A percentile compares a stretch with the other conserved stretches of the same genome.
These are phyloP conservation scores for Tupaia chinensis DNA, from an alignment of 2,113 vertebrate species.

Conservation along the genomic window DNA sequence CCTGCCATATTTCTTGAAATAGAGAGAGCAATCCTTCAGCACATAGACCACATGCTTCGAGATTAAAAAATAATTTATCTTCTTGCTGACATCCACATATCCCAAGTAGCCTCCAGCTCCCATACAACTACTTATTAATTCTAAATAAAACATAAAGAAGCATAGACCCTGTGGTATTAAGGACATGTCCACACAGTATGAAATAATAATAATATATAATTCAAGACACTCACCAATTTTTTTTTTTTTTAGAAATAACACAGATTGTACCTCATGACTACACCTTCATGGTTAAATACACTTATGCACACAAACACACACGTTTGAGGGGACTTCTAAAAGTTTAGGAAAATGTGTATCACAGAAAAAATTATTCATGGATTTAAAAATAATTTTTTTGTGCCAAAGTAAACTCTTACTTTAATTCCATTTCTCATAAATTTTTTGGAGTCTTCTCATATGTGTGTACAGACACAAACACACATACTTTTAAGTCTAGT, in stretches of 20 bases:
- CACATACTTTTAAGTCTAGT: not conserved
- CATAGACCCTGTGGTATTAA: not conserved
- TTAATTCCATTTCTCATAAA: no score
- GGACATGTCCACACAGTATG: not conserved
- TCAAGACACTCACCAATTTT: not conserved
- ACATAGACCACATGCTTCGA: not conserved
- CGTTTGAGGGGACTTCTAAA: no score
- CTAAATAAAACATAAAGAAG: not conserved
- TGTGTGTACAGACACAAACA: no score
- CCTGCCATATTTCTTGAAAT: not conserved
- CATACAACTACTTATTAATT: not conserved
- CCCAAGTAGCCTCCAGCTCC: not conserved
- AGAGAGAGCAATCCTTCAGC: not conserved
- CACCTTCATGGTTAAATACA: not conserved
- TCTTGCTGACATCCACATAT: not conserved
- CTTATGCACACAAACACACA: no score
- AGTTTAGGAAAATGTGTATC: no score
- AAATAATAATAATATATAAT: slow-evolving; percentile 1
- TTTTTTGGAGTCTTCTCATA: no score
- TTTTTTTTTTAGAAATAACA: slow-evolving; percentile 46
- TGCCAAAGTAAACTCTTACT: no score
- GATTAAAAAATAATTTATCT: not conserved
- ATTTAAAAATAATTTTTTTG: no score
- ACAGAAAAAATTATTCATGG: no score
- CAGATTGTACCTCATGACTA: not conserved